Base-by-base conservation (phyloP, 1,140 invertebrate genomes). In the Lasioglossum baleicum region DNA sequence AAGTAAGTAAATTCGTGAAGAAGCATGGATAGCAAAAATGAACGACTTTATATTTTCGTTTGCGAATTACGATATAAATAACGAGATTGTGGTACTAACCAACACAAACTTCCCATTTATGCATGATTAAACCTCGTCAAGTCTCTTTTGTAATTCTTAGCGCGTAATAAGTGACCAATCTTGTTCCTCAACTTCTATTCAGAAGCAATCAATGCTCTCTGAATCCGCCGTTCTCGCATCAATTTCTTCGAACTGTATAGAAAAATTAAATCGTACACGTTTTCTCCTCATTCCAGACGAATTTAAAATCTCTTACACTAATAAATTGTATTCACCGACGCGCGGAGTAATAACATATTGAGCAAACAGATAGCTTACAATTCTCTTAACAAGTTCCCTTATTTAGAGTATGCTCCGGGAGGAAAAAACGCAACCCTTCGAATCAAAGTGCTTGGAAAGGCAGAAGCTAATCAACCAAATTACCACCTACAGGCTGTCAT, bases 61-160 rank as follows among this genome's bases (percentile, higher is more conserved):
- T 26, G 5, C 6, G n/a, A 65, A 71, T 48, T 64, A 26, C 13
- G 20, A 31, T 31, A 71, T 26, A 31, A 65, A 71, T 48, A 53
- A 26, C 13, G 26, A 31, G 44, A 71, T 26, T 1, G 17, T 31
- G 11, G n/a, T n/a, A 44, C 1, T 48, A 58, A 73, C 67, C 63
- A 75, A 67, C 11, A 40, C 7, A 40, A 2, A 67, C 65, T 10
- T 11, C 65, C 71, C 42, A 80, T 20, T 66, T 61, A 65, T 31
- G 53, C n/a, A 2, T 74, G 48, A n/a, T 80, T 80, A 66, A 6
- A 74, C n/a, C 78, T 80, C 78, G 64, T 80, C 72, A 80, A 61
- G 56, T 75, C 51, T 61, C 72, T 67, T 60, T 80, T 73, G 60
- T 42, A 53, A 80, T 63, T 75, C 64, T 80, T 68, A 80, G 7